Base-by-base conservation (phyloP, 2,113 vertebrate species). In the Notothenia rossii region DNA sequence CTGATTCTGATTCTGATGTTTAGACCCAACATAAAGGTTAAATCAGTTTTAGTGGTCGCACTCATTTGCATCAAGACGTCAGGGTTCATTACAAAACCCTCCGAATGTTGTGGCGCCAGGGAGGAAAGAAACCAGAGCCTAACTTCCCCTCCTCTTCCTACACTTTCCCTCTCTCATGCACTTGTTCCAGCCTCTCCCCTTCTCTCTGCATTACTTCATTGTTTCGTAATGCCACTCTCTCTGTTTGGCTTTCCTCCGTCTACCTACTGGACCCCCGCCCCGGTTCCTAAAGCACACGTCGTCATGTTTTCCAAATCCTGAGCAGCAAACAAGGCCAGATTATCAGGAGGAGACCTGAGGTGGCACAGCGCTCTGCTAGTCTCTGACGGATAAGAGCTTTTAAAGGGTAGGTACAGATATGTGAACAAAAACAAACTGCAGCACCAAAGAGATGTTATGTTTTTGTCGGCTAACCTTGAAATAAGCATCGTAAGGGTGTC, bases 271-370 rank as follows among this genome's bases (percentile, higher is more conserved):
- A 76, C 79, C 80, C 77, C 85, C 88, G 78, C 86, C 86, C 66
- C 73, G 5, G 61, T 51, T 86, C 73, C 80, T 69, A 72, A n/a
- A 25, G 61, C 2, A 18, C 72, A 86, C 89, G 88, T 61, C 25
- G 81, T 92, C 86, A 94, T 58, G 82, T 84, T 94, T 95, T 94
- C 92, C 93, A 77, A 81, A 88, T 92, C 79, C 86, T 79, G 79
- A 67, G 50, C 40, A 76, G 80, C 55, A 86, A 93, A 91, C 86
- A 91, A 85, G 77, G 61, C 62, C 83, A 80, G 58, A 75, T 70
- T 61, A 60, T 71, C 15, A 17, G 45, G 46, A 74, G 72, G 58
- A 73, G 81, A 77, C 20, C 69, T 75, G 75, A 20, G 13, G 15
- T 49, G 77, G 67, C 40, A 2, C n/a, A n/a, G 7, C 15, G 20